Percentiles rank a stretch among this genome's conserved stretches.
Evolutionary conservation across 1,140 invertebrate genomes (phyloP).

Genomic region (Drosophila repletoides): DNA sequence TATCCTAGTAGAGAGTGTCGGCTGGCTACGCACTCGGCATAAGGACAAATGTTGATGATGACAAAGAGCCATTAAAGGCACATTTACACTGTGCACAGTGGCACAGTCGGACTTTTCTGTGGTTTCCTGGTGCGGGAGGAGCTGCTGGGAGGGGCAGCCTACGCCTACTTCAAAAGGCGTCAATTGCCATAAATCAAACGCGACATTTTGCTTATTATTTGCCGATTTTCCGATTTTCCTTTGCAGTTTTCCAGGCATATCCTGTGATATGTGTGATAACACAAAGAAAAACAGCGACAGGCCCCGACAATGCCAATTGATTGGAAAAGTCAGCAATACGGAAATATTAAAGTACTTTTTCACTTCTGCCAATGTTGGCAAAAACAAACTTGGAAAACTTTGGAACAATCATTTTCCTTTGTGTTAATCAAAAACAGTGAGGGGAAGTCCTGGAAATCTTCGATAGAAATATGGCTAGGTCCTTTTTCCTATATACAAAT

Average conservation of each 20-base stretch:
- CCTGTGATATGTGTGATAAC: no score
- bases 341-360: conserved; percentile 4
- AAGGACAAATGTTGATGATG: conserved; percentile 80
- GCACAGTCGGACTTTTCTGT: neutral
- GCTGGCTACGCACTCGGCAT: conserved; percentile 67
- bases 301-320: conserved; percentile 28
- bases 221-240: conserved; percentile 58
- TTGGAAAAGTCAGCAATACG: conserved; percentile 23
- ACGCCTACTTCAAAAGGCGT: conserved; percentile 56
- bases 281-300: no score
- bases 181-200: conserved; percentile 76
- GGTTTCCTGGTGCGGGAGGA: no score
- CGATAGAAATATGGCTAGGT: no score
- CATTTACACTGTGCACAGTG: conserved; percentile 65
- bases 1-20: conserved; percentile 52
- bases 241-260: conserved; percentile 5
- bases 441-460: no score
- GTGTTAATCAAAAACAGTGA: no score
- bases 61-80: conserved; percentile 77
- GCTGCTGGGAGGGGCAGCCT: conserved; percentile 27
- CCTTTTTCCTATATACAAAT: no score
- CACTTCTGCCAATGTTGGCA: no score
- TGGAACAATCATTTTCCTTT: no score
- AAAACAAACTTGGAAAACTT: no score
- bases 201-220: conserved; percentile 78